Base-by-base conservation (phyloP, 2,797 vertebrate genomes). In the Rhinophrynus dorsalis region DNA sequence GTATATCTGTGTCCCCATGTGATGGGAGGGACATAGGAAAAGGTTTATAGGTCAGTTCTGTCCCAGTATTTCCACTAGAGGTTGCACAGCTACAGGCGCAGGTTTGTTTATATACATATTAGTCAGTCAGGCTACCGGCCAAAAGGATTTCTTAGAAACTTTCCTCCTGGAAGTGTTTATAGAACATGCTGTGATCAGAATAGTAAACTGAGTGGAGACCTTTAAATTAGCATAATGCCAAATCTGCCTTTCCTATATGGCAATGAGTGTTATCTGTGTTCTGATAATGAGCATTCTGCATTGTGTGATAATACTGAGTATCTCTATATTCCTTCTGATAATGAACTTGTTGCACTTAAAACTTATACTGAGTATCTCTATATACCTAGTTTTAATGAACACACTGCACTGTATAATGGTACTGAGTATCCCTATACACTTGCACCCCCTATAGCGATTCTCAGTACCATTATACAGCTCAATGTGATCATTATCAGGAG, bases 81-180 rank as follows among this genome's bases (percentile, higher is more conserved):
- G 23, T 52, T 29, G 30, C 11, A 13, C 11, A 29, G n/a, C n/a
- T 29, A 11, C 9, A 15, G 6, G 7, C 8, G 4, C 2, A 6
- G 23, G 15, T 6, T 10, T 69, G 29, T 56, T 45, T 61, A 6
- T 6, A 24, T n/a, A 45, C 4, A 64, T 51, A 44, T 32, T 30
- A 8, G 3, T 10, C 18, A 18, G 15, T 17, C 44, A 54, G 47
- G 69, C 33, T 12, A 1, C 0, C 21, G 1, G 61, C 69, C 69
- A 73, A 44, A n/a, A 51, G 10, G 4, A 29, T 57, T 73, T 73
- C 69, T 51, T 26, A 66, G 69, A 73, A 73, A 33, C 26, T 5
- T 2, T 5, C 15, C 64, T 59, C 69, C 61, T 59, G 38, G 69
- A 51, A 72, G 15, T 66, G 69, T 73, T 73, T 73, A 57, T 33